Conservation (phyloP, 2,113 vertebrate species). For the Microcebus tavaratra region DNA sequence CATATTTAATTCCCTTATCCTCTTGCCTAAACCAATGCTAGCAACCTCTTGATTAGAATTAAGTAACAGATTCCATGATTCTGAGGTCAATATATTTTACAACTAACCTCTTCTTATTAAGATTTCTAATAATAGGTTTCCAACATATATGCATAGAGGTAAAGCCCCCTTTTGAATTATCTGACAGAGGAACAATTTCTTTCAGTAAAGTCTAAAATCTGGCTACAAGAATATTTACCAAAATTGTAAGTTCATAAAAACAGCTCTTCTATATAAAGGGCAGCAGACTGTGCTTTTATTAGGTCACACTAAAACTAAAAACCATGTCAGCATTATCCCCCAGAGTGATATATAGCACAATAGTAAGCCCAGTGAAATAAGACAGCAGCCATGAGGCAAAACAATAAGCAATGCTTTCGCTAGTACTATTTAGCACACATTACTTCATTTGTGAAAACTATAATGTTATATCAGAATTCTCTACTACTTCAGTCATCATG, state of each 20-base stretch:
- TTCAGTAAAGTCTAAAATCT: constrained; percentile 37
- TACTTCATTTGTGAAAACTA: background rate
- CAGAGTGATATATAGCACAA: constrained; percentile 64
- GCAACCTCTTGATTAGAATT: background rate
- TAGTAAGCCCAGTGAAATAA: constrained; percentile 78
- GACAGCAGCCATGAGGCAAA: constrained; percentile 67
- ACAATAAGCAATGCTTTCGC: constrained; percentile 55
- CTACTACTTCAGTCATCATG: background rate
- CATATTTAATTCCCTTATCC: background rate
- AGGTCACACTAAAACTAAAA: constrained; percentile 68
- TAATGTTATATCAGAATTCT: background rate
- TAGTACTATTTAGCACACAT: background rate
- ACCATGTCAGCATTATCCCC: constrained; percentile 48
- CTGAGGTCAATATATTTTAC: background rate
- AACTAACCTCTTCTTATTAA: constrained; percentile 42
- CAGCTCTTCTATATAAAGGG: constrained; percentile 46
- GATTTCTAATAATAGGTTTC: constrained; percentile 19
- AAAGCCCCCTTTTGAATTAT: constrained; percentile 35
- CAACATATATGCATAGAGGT: background rate
- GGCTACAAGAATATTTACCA: background rate
- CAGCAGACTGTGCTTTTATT: constrained; percentile 74
- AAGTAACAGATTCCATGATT: background rate
- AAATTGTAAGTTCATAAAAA: constrained; percentile 74
- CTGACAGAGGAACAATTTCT: background rate
- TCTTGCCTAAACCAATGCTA: constrained; percentile 7